Conservation (phyloP, 2,797 vertebrate genomes). For the Xyrichtys novacula region DNA sequence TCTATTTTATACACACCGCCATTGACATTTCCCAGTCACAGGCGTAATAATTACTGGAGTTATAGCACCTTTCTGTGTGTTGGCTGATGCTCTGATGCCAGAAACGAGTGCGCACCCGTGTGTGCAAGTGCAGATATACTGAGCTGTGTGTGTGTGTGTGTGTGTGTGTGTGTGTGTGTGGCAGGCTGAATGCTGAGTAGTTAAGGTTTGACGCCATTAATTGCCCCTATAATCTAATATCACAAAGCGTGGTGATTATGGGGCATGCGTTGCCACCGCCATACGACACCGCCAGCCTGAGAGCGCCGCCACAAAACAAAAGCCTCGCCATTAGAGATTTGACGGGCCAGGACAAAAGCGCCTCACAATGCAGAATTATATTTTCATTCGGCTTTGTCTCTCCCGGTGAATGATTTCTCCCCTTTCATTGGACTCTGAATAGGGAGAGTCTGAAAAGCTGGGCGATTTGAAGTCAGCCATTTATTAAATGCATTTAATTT, state of each 20-base stretch:
- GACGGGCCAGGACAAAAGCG: slow-evolving; percentile 93
- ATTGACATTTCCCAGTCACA: slow-evolving; percentile 93
- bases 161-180: slow-evolving; percentile 48
- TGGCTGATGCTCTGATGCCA: slow-evolving; percentile 85
- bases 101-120: slow-evolving; percentile 35
- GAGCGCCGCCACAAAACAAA: slow-evolving; percentile 87
- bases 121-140: slow-evolving; percentile 54
- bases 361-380: slow-evolving; percentile 92
- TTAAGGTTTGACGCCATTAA: slow-evolving; percentile 96
- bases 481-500: slow-evolving; percentile 88
- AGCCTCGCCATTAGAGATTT: slow-evolving; percentile 90
- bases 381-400: slow-evolving; percentile 96
- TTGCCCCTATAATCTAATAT: slow-evolving; percentile 99
- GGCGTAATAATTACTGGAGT: slow-evolving; percentile 94
- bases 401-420: slow-evolving; percentile 86
- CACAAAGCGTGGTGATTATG: slow-evolving; percentile 92
- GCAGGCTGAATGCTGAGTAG: slow-evolving; percentile 89
- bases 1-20: slow-evolving; percentile 90
- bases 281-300: slow-evolving; percentile 89
- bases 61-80: slow-evolving; percentile 94
- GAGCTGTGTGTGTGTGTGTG: slow-evolving; percentile 28
- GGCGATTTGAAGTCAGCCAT: slow-evolving; percentile 88
- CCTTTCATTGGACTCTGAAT: slow-evolving; percentile 87
- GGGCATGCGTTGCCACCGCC: slow-evolving; percentile 81
- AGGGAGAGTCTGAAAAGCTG: slow-evolving; percentile 83